phyloP scores from a whole-genome alignment of 2,113 vertebrate genomes.

The Apteryx owenii region DNA sequence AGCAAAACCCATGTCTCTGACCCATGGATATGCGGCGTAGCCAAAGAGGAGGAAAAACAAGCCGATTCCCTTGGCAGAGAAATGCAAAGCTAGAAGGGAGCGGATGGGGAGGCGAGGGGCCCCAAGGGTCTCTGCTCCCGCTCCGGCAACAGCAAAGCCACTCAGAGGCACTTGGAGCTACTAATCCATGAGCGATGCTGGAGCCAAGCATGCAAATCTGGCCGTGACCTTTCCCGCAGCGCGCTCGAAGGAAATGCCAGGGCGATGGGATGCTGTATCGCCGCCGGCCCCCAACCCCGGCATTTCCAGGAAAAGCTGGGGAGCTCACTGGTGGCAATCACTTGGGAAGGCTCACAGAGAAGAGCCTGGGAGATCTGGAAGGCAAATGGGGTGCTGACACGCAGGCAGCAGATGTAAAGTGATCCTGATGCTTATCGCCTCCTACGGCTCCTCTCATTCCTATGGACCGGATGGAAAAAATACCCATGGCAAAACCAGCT shows the following conservation, averaged over 20 bases:
- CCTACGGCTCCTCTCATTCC: neutral
- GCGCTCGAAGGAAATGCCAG: neutral
- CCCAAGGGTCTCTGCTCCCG: no score
- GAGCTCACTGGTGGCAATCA: neutral
- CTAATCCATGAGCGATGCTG: no score
- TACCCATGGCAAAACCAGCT: neutral
- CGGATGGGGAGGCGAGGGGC: no score
- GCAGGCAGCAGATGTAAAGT: neutral
- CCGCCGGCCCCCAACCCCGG: neutral
- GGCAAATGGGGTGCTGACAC: neutral
- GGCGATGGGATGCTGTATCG: neutral
- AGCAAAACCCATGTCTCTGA: no score
- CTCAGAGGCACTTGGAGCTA: no score
- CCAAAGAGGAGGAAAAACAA: no score
- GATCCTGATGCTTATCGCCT: conserved; percentile 24
- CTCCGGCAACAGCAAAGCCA: no score
- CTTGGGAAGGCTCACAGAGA: neutral
- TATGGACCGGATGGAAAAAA: conserved; percentile 2
- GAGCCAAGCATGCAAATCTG: no score
- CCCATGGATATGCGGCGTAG: no score
- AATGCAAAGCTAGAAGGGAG: no score
- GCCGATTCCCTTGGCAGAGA: no score
- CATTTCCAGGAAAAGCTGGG: neutral
- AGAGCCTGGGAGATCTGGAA: neutral
- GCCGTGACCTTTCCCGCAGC: no score